Conservation (phyloP, 2,797 vertebrate genomes). For the Siniperca obscura region DNA sequence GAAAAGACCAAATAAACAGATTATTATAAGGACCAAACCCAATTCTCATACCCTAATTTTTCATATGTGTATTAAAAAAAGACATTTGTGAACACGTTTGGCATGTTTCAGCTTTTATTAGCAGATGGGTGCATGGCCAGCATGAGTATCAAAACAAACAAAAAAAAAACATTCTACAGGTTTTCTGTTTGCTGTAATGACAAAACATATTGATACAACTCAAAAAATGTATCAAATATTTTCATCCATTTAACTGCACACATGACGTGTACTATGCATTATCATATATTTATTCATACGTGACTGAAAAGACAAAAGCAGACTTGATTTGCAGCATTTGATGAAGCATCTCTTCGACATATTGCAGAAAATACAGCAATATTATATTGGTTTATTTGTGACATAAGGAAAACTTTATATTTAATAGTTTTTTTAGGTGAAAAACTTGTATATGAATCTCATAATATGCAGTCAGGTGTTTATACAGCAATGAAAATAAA, state of each 20-base stretch:
- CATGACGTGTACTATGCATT: background rate
- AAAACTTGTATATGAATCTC: background rate
- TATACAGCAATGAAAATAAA: background rate
- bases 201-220: constrained; percentile 1
- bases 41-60: background rate
- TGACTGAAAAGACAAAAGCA: constrained; percentile 5
- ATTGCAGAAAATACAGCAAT: constrained; percentile 2
- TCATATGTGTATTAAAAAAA: background rate
- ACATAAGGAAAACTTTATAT: constrained; percentile 11
- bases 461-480: background rate
- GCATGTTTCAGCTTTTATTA: constrained; percentile 12
- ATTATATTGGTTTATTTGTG: constrained; percentile 6
- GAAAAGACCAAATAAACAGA: background rate
- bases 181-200: background rate
- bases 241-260: constrained; percentile 2
- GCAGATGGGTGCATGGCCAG: background rate
- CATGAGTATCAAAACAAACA: constrained; percentile 19
- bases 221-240: background rate
- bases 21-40: background rate
- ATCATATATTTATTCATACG: background rate
- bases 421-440: background rate
- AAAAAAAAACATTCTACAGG: constrained; percentile 25
- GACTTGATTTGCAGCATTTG: constrained; percentile 6
- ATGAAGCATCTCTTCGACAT: background rate
- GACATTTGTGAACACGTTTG: background rate